Evolutionary conservation across 2,888 invertebrate species (phyloP), one percentile per base, ranked within the genome.

Genomic region (Tachina fera): DNA sequence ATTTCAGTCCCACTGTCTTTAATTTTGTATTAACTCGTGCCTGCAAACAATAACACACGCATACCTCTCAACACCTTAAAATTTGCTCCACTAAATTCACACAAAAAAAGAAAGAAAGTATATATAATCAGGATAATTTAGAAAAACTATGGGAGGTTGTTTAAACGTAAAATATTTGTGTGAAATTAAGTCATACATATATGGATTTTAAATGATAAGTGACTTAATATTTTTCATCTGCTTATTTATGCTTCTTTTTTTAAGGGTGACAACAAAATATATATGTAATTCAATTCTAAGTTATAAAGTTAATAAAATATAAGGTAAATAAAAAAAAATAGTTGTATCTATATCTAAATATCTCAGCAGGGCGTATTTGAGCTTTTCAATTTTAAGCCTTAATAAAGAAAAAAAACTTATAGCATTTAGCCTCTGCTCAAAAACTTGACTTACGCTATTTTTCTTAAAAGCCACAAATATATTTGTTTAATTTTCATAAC

Each of bases 81-180:
- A 49, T 76, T 61, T 43, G 58, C 39, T 45, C 22, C n/a, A 47
- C 19, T 45, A 60, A n/a, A 65, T 43, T 16, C 4, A n/a, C 47
- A 22, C n/a, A 58, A 47, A 70, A 45, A 14, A 31, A 51, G 13
- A 53, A 47, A 63, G 5, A 22, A 22, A 13, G 31, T 45, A 41
- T 19, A 22, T 71, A 53, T 86, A 83, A 83, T 83, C 60, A 83
- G 71, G 78, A 49, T 51, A 83, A 83, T 86, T 86, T 76, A 83
- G 31, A 61, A 74, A 86, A 86, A 86, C 86, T 83, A 76, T 79
- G 43, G 86, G 75, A 60, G 82, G 75, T 78, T 71, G 47, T 19
- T 60, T 75, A 70, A 77, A 77, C 41, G 56, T 31, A 58, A 77
- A 72, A 61, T 76, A 61, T 61, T 72, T 65, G 58, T 83, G 31